Evolutionary conservation across 1,140 invertebrate genomes (phyloP), one percentile per base, ranked within the genome.

Genomic region (Drosophila mojavensis): DNA sequence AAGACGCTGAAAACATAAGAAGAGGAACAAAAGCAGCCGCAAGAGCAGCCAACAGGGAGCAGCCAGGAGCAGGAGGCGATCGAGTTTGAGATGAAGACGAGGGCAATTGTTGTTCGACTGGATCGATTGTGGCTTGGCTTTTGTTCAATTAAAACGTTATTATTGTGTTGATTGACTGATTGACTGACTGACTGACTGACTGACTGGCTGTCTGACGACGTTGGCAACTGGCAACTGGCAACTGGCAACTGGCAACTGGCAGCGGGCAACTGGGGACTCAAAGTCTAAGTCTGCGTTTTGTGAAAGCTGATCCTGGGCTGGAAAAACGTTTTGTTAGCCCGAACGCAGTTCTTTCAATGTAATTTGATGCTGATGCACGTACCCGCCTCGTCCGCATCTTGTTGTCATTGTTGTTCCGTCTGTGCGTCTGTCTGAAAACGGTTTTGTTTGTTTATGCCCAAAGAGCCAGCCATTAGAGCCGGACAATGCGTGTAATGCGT

Each of bases 91-190:
- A n/a, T 4, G 28, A 54, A 13, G 28, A 20, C n/a, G 54, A 41
- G 26, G 60, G 24, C 58, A 82, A 88, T 88, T 88, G 83, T 88
- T 76, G 83, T 63, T 77, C 59, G 73, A 88, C 83, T 73, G 64
- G 65, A 24, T 71, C 64, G 60, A 70, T 74, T 74, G 69, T 53
- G 80, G 59, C 36, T 61, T 65, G 76, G 75, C 76, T 88, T 88
- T 80, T 88, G 79, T 88, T 88, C 83, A 88, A 88, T 88, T 88
- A 88, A 88, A 89, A 88, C 76, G 83, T 88, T 88, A 88, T 88
- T 86, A 86, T 89, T 83, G 81, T 55, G 64, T 58, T 64, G 54
- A 82, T 64, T 72, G 75, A 73, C 67, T 66, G 81, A 62, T 72
- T 67, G 81, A 60, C 65, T 64, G 71, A 61, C 41, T 36, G 62